Conservation (phyloP, 2,797 vertebrate species). For the Rousettus madagascariensis region DNA sequence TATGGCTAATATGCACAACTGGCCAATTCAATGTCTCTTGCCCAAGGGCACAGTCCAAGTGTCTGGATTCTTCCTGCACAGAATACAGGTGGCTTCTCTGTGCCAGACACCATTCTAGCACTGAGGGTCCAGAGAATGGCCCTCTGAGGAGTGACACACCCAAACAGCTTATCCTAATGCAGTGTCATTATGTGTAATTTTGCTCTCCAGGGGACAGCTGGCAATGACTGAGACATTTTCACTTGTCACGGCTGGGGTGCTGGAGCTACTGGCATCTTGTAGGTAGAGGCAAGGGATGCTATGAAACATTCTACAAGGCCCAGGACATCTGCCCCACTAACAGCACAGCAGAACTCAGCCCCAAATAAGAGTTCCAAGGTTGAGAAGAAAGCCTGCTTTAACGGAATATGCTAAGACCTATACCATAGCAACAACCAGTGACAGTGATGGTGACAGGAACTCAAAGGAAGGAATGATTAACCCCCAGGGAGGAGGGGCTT, state of each 20-base stretch:
- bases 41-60: background rate
- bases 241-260: background rate
- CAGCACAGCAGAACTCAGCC: background rate
- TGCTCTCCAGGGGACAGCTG: background rate
- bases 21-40: background rate
- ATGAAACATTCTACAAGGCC: background rate
- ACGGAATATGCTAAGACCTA: background rate
- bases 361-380: background rate
- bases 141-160: background rate
- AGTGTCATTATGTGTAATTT: background rate
- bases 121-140: background rate
- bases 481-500: background rate
- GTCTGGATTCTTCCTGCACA: background rate
- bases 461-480: background rate
- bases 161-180: background rate
- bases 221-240: background rate
- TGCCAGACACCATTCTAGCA: background rate
- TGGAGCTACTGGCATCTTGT: background rate
- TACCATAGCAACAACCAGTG: rapidly evolving
- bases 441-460: background rate
- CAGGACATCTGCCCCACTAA: background rate
- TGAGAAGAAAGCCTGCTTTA: background rate
- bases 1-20: background rate
- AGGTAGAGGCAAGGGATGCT: rapidly evolving
- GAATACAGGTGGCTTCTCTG: background rate